Evolutionary conservation across 1,140 invertebrate genomes (phyloP), one percentile per base, ranked within the genome.

Genomic region (Listronotus oregonensis): DNA sequence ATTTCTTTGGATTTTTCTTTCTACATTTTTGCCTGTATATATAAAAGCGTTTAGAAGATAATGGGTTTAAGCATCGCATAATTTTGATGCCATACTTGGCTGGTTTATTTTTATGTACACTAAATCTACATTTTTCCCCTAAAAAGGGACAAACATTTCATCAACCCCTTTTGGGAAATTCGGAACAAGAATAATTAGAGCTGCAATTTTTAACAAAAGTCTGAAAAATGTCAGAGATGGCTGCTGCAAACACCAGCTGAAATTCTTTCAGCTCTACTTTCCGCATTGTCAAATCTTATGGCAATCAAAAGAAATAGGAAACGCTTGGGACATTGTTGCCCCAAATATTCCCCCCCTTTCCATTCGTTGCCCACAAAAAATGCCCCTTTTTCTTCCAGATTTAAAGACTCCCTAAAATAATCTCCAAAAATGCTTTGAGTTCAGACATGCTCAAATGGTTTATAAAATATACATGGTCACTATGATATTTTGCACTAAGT

Each of bases 151-250:
- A 1, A 56, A 27, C 60, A 63, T 63, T 39, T 63, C 60, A 27
- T 63, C 60, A 56, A 51, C 31, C 10, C n/a, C n/a, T n/a, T n/a
- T 32, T 50, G 15, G 54, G 44, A 31, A 15, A 65, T 21, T 58
- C 15, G 4, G 21, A 31, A 49, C 54, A 31, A 31, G 15, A 12
- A 40, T 69, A 69, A 21, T 27, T 32, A 47, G 39, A 39, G 34
- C 57, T 59, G n/a, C 47, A 66, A 57, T 66, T 66, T 44, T 61
- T 12, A 10, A 69, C 34, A 46, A 69, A 61, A 12, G 7, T 27
- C 11, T 55, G 40, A 52, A 69, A 69, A 46, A 60, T 31, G 6
- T 60, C 43, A 12, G 57, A 66, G 42, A 68, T 60, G 43, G 55
- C 47, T 14, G 61, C 61, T 18, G 34, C 21, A 17, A 40, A 61